These are phyloP conservation scores for Teleiodes luculella DNA, from an alignment of 2,888 invertebrate genomes.

Conservation along the genomic window DNA sequence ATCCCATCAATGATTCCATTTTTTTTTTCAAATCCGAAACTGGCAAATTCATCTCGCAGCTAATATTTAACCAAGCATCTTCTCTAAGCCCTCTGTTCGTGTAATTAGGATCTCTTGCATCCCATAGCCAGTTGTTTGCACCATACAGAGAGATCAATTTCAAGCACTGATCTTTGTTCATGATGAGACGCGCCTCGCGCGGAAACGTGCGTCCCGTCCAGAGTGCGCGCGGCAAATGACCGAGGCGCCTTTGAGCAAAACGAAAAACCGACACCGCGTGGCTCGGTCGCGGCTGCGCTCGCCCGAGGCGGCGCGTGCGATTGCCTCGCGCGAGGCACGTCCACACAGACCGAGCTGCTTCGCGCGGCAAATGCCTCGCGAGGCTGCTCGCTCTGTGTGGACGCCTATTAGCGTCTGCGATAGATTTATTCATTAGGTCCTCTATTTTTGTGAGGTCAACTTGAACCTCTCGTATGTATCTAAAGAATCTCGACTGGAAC, in stretches of 20 bases:
- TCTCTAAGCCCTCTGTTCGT: no score
- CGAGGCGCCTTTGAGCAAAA: slow-evolving; percentile 27
- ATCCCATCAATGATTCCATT: no score
- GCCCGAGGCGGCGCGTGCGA: slow-evolving; percentile 13
- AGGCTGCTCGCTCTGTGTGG: no score
- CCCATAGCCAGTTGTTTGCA: neutral
- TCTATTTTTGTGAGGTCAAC: no score
- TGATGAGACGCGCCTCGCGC: slow-evolving; percentile 17
- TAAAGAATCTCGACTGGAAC: no score
- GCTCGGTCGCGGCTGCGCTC: slow-evolving; percentile 21
- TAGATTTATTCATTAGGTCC: no score
- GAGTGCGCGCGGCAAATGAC: slow-evolving; percentile 24
- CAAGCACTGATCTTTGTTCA: neutral
- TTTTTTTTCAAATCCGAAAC: no score
- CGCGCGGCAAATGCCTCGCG: neutral
- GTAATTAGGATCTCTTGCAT: neutral
- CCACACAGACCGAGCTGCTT: neutral
- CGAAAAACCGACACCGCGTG: slow-evolving; percentile 22
- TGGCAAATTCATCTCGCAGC: no score
- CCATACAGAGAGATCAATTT: neutral
- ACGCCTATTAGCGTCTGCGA: no score
- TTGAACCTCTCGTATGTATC: no score
- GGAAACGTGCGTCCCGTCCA: slow-evolving; percentile 21
- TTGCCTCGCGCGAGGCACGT: slow-evolving; percentile 9
- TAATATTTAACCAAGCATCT: no score